A percentile compares a stretch with the other conserved stretches of the same genome.
Evolutionary conservation across 2,797 vertebrate genomes (phyloP).

Genomic region (Xyrichtys novacula): DNA sequence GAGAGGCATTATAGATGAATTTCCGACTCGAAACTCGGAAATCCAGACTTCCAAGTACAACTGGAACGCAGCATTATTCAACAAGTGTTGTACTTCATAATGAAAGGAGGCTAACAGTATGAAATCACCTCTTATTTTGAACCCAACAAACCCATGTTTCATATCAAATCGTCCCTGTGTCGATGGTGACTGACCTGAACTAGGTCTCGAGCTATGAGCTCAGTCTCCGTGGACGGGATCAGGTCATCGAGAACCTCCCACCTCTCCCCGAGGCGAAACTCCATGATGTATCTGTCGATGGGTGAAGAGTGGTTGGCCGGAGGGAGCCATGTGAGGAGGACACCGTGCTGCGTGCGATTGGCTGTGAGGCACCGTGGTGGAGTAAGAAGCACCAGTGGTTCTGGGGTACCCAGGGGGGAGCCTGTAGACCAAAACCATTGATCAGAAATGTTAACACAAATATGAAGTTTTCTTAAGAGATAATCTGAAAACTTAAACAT

Average conservation of each 20-base stretch:
- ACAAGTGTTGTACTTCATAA: too few species aligned
- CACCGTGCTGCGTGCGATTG: conserved; percentile 99
- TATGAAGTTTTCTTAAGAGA: background rate
- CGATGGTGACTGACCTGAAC: conserved; percentile 88
- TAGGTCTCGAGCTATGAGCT: conserved; percentile 97
- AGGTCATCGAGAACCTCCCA: conserved; percentile 96
- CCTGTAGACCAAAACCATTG: conserved; percentile 79
- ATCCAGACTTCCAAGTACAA: too few species aligned
- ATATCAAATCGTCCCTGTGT: too few species aligned
- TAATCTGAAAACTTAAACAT: background rate
- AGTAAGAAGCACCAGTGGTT: conserved; percentile 99
- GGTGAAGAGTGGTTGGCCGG: conserved; percentile 98
- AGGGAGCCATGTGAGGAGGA: conserved; percentile 98
- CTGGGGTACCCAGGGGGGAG: conserved; percentile 98
- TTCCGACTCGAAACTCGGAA: too few species aligned
- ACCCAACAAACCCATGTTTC: too few species aligned
- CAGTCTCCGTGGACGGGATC: conserved; percentile 92
- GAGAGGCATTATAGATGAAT: too few species aligned
- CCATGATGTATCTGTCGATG: conserved; percentile 96
- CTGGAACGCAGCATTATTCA: too few species aligned
- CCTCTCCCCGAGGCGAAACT: conserved; percentile 94
- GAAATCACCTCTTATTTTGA: too few species aligned
- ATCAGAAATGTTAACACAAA: background rate
- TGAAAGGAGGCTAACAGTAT: too few species aligned
- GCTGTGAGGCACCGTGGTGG: conserved; percentile 99